Evolutionary conservation across 2,888 invertebrate species (phyloP), one percentile per base, ranked within the genome.

Genomic region (Meiosimyza decipiens): DNA sequence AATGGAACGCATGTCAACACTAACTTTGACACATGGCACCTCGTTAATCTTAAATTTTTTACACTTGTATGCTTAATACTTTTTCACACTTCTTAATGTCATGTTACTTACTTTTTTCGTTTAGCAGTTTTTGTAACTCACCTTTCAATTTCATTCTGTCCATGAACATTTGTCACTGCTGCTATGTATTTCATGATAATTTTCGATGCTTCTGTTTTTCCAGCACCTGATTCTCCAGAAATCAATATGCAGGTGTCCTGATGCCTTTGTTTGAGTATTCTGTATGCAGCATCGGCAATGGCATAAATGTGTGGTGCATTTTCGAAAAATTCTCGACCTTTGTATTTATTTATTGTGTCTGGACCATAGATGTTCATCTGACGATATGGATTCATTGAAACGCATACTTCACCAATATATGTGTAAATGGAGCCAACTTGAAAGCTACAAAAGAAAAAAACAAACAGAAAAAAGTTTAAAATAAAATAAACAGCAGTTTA

Each of bases 121-220:
- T 1, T 1, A 40, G 22, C 9, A 40, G 1, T 7, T 40, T 40
- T 40, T 40, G 7, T 28, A 15, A 72, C 83, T 84, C 81, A 95
- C 96, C 97, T 92, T 89, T 99, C 98, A 75, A 99, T 97, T 88
- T 99, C 99, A 85, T 94, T 94, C 86, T 97, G 96, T 40, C 95
- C 95, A 72, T 94, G 93, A 80, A 91, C 89, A 88, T 98, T 98
- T 33, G 99, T 99, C 75, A 99, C 97, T 4, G 98, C 98, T 0
- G 99, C 98, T 78, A 99, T 97, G 84, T 95, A 95, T 84, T 96
- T 95, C 98, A 99, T 98, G 79, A 99, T 98, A 83, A 98, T 98
- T 89, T 99, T 99, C 73, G 98, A 98, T 0, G 99, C 98, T 87
- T 99, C 99, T 7, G 99, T 99, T 89, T 99, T 99, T 51, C 99